phyloP scores from a whole-genome alignment of 2,113 vertebrate genomes.

The Colinus virginianus region DNA sequence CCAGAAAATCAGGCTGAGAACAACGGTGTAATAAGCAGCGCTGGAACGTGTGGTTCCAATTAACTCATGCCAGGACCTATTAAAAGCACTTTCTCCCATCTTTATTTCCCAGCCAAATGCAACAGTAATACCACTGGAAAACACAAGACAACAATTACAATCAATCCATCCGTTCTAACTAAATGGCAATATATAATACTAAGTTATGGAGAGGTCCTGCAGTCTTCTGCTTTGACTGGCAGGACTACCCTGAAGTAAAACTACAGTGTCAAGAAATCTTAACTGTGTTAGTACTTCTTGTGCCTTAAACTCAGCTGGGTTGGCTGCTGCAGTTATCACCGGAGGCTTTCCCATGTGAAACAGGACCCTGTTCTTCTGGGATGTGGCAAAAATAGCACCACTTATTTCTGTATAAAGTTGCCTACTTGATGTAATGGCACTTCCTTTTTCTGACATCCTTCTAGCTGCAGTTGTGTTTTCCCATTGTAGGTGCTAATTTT shows the following conservation, averaged over 20 bases:
- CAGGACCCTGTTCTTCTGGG: rapidly evolving
- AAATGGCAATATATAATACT: not conserved
- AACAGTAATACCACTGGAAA: not conserved
- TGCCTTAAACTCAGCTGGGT: not conserved
- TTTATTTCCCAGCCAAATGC: constrained; percentile 31
- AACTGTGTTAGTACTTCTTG: not conserved
- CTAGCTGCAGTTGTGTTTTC: not conserved
- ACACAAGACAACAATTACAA: not conserved
- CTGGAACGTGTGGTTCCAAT: not conserved
- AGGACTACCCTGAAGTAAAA: not conserved
- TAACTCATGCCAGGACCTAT: constrained; percentile 12
- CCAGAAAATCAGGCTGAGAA: constrained; percentile 29
- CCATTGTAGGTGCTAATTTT: rapidly evolving
- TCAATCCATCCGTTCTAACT: not conserved
- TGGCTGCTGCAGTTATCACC: not conserved
- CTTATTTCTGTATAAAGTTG: not conserved
- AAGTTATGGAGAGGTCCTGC: not conserved
- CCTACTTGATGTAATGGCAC: not conserved
- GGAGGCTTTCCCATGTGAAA: not conserved
- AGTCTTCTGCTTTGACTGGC: not conserved
- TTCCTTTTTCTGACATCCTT: not conserved
- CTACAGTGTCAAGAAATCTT: not conserved
- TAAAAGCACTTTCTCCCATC: constrained; percentile 19
- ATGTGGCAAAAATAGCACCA: not conserved
- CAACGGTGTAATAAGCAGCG: not conserved